Conservation (phyloP, 1,140 invertebrate species). For the Rhagoletis pomonella region DNA sequence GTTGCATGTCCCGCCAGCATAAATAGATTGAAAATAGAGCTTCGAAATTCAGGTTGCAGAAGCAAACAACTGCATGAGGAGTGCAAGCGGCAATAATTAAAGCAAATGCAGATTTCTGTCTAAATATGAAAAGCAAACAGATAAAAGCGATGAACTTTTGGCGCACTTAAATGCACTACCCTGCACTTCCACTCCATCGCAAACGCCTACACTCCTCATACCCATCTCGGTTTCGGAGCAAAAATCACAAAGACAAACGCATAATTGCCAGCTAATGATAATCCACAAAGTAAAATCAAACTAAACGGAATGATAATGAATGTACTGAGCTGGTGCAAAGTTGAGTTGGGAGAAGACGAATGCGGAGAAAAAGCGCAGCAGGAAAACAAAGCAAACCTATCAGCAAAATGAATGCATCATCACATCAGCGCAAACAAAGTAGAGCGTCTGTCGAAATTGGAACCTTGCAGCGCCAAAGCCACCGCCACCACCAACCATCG, state of each 20-base stretch:
- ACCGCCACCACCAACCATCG: neutral
- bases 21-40: neutral
- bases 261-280: constrained; percentile 51
- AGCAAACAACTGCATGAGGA: neutral
- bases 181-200: too few relatives aligned
- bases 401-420: constrained; percentile 18
- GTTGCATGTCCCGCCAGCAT: neutral
- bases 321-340: neutral
- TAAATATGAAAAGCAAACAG: constrained; percentile 33
- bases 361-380: neutral
- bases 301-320: constrained; percentile 49
- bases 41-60: neutral
- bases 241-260: constrained; percentile 46
- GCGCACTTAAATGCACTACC: neutral
- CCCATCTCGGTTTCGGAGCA: neutral
- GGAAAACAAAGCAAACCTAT: constrained; percentile 26
- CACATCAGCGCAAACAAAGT: constrained; percentile 10
- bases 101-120: constrained; percentile 38
- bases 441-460: neutral
- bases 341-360: neutral
- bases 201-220: neutral
- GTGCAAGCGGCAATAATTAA: constrained; percentile 19
- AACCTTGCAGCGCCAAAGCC: neutral
- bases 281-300: constrained; percentile 43
- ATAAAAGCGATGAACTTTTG: constrained; percentile 34